Conservation (phyloP, 2,888 invertebrate genomes). For the Phaonia tiefii region DNA sequence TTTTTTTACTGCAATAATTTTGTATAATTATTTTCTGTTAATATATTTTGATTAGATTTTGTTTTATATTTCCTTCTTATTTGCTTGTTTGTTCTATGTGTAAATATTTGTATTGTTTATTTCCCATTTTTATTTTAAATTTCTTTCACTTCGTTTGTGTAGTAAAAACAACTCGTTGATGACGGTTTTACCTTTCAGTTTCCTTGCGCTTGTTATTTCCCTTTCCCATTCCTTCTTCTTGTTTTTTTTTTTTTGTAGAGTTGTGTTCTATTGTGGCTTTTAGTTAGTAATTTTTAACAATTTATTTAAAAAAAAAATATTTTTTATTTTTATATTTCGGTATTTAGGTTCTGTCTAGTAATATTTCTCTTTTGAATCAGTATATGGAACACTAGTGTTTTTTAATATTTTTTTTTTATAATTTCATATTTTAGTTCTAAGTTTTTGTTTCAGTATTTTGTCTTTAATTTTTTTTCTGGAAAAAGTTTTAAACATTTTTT, state of each 20-base stretch:
- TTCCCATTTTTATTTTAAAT: constrained; percentile 47
- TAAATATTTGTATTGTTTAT: constrained; percentile 67
- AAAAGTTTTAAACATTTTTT: constrained; percentile 22
- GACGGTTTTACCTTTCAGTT: too few species aligned
- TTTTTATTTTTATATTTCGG: constrained; percentile 18
- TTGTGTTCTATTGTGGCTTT: constrained; percentile 33
- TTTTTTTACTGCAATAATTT: constrained; percentile 67
- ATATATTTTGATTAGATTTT: constrained; percentile 26
- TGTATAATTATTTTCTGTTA: constrained; percentile 65
- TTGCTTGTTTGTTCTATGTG: constrained; percentile 49
- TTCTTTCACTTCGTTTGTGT: too few species aligned
- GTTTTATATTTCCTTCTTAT: constrained; percentile 57
- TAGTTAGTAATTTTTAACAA: constrained; percentile 23
- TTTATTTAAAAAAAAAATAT: constrained; percentile 67
- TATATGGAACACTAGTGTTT: constrained; percentile 67
- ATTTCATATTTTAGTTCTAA: constrained; percentile 51
- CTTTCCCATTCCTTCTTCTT: background rate
- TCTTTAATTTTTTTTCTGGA: constrained; percentile 14
- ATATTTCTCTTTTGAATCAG: constrained; percentile 60
- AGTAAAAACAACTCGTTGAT: background rate
- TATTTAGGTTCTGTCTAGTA: constrained; percentile 46
- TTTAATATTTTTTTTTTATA: constrained; percentile 43
- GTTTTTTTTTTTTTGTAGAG: constrained; percentile 20
- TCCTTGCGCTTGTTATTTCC: background rate
- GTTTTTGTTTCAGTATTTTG: constrained; percentile 32